These are phyloP conservation scores for Puma concolor DNA, from an alignment of 2,113 vertebrate genomes.

Conservation along the genomic window DNA sequence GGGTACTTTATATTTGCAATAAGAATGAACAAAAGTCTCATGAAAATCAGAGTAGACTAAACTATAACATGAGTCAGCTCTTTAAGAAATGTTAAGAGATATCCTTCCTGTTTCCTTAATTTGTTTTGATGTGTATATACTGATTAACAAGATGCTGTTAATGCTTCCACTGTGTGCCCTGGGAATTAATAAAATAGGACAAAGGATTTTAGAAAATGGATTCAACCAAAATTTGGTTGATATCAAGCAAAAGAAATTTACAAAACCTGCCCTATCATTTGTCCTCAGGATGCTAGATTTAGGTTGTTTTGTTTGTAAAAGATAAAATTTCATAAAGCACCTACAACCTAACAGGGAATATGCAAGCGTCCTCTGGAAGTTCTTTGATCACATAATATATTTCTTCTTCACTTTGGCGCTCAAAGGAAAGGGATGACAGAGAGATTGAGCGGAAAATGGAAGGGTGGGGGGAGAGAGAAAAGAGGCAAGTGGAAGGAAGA, in stretches of 20 bases:
- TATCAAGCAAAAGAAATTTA: not conserved
- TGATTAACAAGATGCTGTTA: not conserved
- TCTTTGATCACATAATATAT: slow-evolving; percentile 53
- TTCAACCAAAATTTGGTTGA: slow-evolving; percentile 6
- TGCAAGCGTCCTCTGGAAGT: not conserved
- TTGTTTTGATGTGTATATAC: not conserved
- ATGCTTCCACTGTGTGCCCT: not conserved
- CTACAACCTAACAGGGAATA: not conserved
- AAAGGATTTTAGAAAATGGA: not conserved
- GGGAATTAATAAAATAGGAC: not conserved
- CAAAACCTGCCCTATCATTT: not conserved
- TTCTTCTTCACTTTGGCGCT: slow-evolving; percentile 16
- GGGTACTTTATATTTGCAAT: not conserved
- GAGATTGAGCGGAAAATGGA: not conserved
- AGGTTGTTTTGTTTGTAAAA: not conserved
- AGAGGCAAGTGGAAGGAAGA: slow-evolving; percentile 8
- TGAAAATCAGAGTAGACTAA: not conserved
- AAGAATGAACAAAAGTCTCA: not conserved
- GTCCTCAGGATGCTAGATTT: not conserved
- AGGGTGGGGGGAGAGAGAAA: not conserved
- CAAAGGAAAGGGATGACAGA: slow-evolving; percentile 28
- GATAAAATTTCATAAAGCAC: not conserved
- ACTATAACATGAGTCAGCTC: not conserved
- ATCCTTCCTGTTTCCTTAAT: not conserved
- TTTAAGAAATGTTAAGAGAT: not conserved